A percentile compares a stretch with the other conserved stretches of the same genome.
phyloP scores from a whole-genome alignment of 2,888 invertebrate genomes.

The Merodon equestris region DNA sequence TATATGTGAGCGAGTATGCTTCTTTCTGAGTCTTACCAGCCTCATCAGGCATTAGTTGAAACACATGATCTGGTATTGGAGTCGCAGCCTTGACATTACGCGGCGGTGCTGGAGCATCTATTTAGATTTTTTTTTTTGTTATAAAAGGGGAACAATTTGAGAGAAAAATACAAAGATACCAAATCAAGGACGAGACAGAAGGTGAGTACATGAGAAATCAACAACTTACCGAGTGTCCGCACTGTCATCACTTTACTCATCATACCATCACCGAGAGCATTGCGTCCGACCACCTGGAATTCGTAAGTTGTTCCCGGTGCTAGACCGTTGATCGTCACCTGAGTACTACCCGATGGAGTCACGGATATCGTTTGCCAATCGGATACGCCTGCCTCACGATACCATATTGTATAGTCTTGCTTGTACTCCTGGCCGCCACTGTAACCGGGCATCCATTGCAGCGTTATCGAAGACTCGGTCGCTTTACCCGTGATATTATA shows the following conservation, averaged over 20 bases:
- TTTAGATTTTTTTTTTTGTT: too few relatives aligned
- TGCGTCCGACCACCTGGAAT: slow-evolving; percentile 97
- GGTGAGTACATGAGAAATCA: too few relatives aligned
- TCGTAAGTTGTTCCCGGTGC: slow-evolving; percentile 95
- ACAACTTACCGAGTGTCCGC: slow-evolving; percentile 88
- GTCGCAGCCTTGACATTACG: slow-evolving; percentile 80
- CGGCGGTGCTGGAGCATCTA: slow-evolving; percentile 79
- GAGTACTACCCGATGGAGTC: slow-evolving; percentile 93
- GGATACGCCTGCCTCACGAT: slow-evolving; percentile 90
- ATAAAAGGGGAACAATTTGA: too few relatives aligned
- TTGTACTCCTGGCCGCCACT: slow-evolving; percentile 97
- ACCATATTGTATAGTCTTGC: slow-evolving; percentile 97
- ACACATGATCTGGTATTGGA: slow-evolving; percentile 84
- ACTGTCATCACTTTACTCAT: slow-evolving; percentile 95
- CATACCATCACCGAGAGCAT: slow-evolving; percentile 96
- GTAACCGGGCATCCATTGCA: slow-evolving; percentile 96
- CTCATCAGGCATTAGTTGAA: slow-evolving; percentile 85
- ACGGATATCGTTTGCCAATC: slow-evolving; percentile 97
- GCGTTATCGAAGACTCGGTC: slow-evolving; percentile 92
- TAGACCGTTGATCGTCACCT: slow-evolving; percentile 92
- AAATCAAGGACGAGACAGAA: too few relatives aligned
- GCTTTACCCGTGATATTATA: slow-evolving; percentile 95
- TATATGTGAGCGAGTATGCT: too few relatives aligned
- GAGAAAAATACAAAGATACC: too few relatives aligned
- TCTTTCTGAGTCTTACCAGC: slow-evolving; percentile 81